Evolutionary conservation across 2,113 vertebrate genomes (phyloP), one percentile per base, ranked within the genome.

Genomic region (Rhodinocichla rosea): DNA sequence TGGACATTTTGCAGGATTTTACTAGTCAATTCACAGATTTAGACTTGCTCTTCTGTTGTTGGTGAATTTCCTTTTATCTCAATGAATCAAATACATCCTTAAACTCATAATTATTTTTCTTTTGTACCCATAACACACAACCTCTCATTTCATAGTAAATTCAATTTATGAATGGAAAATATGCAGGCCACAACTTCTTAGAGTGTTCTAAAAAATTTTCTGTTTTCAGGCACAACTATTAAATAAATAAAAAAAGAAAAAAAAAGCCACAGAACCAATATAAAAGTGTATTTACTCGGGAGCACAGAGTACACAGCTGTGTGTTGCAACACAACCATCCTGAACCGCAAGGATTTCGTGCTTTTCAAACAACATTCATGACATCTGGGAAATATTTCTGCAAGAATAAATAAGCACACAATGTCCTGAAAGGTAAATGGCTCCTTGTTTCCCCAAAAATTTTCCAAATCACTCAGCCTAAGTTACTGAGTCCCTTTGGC

Each of bases 361-460:
- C 33, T 84, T 94, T 81, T 89, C 86, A 87, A 94, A 89, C 21
- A 71, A 21, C 50, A 73, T 87, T 80, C 35, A 28, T 55, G 55
- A 80, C 83, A 91, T 95, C 78, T 93, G 84, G 64, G 59, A 92
- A 76, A 91, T 45, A 64, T 80, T 95, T 95, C 59, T 60, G 35
- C 11, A 76, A 64, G 35, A 90, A 78, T 67, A 78, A 92, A 73
- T 49, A 81, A 13, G 24, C 45, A 90, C 68, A 77, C 39, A 57
- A 60, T 70, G 50, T 91, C 35, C 70, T 53, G 39, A 78, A 83
- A 96, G 76, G 85, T 94, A 77, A 79, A 81, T 9, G 35, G 14
- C 3, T 84, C 13, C 45, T 62, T 32, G 1, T 63, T 87, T 79
- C n/a, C n/a, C 78, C 24, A 15, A 76, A 82, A 90, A 15, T 13